Evolutionary conservation across 2,797 vertebrate species (phyloP), one percentile per base, ranked within the genome.

Genomic region (Hypotaenidia philippensis): DNA sequence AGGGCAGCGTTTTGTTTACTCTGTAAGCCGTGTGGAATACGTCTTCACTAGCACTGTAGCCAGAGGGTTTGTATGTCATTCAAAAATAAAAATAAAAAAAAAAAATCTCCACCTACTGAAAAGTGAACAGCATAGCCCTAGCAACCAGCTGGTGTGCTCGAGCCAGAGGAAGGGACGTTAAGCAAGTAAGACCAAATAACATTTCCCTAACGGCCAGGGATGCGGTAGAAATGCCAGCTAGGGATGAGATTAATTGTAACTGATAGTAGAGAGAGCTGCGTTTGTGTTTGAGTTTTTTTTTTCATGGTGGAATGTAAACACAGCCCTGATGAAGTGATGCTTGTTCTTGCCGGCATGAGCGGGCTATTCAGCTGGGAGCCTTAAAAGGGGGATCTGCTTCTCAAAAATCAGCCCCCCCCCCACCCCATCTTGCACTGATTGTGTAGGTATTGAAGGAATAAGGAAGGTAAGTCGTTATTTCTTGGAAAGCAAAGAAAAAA

Each of bases 91-190:
- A 94, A 90, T 93, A 90, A 91, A 95, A 90, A 40, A n/a, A 34
- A 40, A 40, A 44, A 88, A 91, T 93, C 87, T 93, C 92, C 92
- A 92, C 92, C 89, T 96, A 88, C 95, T 93, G 95, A 89, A 96
- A 96, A 92, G 82, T 93, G 97, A 97, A 83, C 91, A 87, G 93
- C 91, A 91, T 31, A 97, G 91, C 93, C 90, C 69, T 97, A 97
- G 96, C 95, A 96, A 95, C 95, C 83, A 7, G 53, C 91, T 96
- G 75, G 32, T 34, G 86, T 10, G 1, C 80, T 84, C 38, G 4
- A 96, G 59, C 86, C 59, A 65, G 71, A 68, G 61, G 74, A 94
- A 91, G 77, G 92, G 68, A 72, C 60, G 4, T 56, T 22, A 25
- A 83, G 45, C 83, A 83, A 93, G 93, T 53, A 87, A 80, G 85